Percentiles rank a stretch among this genome's conserved stretches.
Evolutionary conservation across 37 sponge, comb jelly and placozoan genomes (phyloP).

Genomic region (Eunapius fragilis): DNA sequence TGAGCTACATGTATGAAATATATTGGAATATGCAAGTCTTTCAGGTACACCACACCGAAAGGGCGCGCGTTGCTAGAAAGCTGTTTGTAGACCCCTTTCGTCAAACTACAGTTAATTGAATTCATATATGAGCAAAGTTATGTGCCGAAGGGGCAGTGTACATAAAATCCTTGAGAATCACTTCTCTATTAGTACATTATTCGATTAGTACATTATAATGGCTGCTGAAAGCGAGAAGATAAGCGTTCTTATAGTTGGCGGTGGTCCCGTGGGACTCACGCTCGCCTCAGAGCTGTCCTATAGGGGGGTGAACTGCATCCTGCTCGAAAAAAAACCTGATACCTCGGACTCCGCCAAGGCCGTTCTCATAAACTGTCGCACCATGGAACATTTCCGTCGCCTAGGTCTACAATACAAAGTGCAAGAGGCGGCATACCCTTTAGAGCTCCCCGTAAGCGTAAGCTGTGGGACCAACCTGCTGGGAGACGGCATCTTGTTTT

Average conservation of each 20-base stretch:
- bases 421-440: slow-evolving; percentile 44
- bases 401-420: slow-evolving; percentile 53
- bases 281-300: slow-evolving; percentile 69
- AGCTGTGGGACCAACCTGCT: neutral
- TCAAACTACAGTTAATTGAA: too few relatives aligned
- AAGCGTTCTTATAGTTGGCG: slow-evolving; percentile 59
- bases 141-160: too few relatives aligned
- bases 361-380: slow-evolving; percentile 31
- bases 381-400: slow-evolving; percentile 79
- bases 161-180: too few relatives aligned
- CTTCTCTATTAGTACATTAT: neutral
- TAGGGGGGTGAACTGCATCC: slow-evolving; percentile 58
- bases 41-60: too few relatives aligned
- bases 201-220: neutral
- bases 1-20: too few relatives aligned
- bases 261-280: slow-evolving; percentile 71
- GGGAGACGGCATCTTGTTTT: neutral
- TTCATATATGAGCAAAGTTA: too few relatives aligned
- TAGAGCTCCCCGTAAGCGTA: slow-evolving; percentile 25
- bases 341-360: slow-evolving; percentile 63
- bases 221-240: neutral
- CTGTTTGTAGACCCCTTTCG: too few relatives aligned
- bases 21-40: too few relatives aligned
- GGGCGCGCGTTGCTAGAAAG: too few relatives aligned
- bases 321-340: slow-evolving; percentile 55